Conservation (phyloP, 2,797 vertebrate species). For the Rachycentron canadum region DNA sequence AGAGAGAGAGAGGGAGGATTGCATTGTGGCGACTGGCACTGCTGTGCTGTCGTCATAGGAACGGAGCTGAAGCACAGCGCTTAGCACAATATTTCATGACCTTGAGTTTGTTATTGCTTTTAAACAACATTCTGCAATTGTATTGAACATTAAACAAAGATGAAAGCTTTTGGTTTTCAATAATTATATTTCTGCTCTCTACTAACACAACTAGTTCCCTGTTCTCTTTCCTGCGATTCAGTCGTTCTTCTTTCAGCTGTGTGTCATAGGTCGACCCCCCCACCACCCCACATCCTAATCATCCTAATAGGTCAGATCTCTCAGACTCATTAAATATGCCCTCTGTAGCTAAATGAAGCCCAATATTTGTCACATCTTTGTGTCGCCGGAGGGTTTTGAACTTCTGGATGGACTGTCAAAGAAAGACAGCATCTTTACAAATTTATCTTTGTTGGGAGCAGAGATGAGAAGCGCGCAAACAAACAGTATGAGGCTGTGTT, state of each 20-base stretch:
- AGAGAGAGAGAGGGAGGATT: constrained; percentile 9
- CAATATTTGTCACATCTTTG: constrained; percentile 31
- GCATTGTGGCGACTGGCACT: constrained; percentile 1
- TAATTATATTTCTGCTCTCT: constrained; percentile 35
- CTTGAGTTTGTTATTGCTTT: constrained; percentile 64
- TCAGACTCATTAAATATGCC: constrained; percentile 41
- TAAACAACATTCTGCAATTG: constrained; percentile 71
- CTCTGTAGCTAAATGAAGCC: constrained; percentile 36
- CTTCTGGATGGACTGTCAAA: constrained; percentile 44
- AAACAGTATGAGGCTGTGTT: constrained; percentile 44
- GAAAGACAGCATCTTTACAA: constrained; percentile 55
- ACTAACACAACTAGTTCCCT: constrained; percentile 24
- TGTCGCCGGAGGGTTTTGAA: constrained; percentile 50
- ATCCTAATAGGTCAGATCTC: constrained; percentile 48
- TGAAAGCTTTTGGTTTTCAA: constrained; percentile 57
- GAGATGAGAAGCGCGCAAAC: constrained; percentile 48
- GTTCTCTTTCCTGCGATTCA: constrained; percentile 48
- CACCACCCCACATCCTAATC: constrained; percentile 27
- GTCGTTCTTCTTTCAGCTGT: constrained; percentile 40
- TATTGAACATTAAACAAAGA: constrained; percentile 43
- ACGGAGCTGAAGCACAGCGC: constrained; percentile 46
- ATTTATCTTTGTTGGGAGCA: constrained; percentile 39
- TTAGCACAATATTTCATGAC: constrained; percentile 53
- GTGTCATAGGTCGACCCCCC: constrained; percentile 24
- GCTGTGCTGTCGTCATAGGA: constrained; percentile 63